A percentile compares a stretch with the other conserved stretches of the same genome.
Conservation (phyloP, 2,113 vertebrate genomes). For the Ictalurus punctatus region DNA sequence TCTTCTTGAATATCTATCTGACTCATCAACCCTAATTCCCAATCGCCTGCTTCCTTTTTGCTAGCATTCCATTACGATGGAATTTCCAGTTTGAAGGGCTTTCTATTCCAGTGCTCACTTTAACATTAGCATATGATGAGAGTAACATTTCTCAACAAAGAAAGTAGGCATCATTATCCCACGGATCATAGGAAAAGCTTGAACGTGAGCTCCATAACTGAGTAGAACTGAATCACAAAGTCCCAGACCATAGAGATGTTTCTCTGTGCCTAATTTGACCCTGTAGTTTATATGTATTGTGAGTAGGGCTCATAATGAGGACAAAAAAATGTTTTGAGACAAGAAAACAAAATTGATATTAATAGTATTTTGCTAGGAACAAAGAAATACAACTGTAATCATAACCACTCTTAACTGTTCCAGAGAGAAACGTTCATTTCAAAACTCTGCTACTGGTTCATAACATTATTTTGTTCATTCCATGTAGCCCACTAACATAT, state of each 20-base stretch:
- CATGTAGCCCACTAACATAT: not conserved
- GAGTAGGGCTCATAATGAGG: not conserved
- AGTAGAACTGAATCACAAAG: not conserved
- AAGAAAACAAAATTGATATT: not conserved
- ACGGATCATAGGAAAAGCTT: not conserved
- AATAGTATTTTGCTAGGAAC: not conserved
- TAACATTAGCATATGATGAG: not conserved
- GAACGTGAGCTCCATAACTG: not conserved
- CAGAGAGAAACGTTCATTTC: not conserved
- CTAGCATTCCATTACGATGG: not conserved
- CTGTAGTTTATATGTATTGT: not conserved
- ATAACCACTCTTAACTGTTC: not conserved
- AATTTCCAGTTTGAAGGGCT: not conserved
- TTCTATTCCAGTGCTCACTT: constrained; percentile 10
- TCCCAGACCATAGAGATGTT: not conserved
- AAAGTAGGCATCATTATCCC: not conserved
- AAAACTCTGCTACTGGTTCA: not conserved
- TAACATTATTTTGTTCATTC: not conserved
- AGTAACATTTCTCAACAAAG: not conserved
- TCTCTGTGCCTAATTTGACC: not conserved
- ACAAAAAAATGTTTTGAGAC: not conserved
- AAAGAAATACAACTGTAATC: not conserved
- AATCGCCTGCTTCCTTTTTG: not conserved
- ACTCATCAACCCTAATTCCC: not conserved
- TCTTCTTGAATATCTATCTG: not conserved